These are phyloP conservation scores for Salpingus planirostris DNA, from an alignment of 2,888 invertebrate species.

Conservation along the genomic window DNA sequence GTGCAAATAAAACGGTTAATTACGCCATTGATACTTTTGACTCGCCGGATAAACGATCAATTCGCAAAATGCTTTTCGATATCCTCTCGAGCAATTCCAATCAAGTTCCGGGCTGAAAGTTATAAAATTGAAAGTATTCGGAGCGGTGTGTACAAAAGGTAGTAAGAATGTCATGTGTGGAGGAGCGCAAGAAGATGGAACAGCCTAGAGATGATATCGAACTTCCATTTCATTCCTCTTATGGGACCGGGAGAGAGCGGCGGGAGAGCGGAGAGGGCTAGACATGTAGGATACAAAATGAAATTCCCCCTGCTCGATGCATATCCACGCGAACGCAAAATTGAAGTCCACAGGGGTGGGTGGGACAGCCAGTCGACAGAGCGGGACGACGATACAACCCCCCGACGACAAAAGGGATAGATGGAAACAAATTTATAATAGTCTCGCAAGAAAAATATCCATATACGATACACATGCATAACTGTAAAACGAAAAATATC, in stretches of 20 bases:
- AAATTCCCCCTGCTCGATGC: slow-evolving; percentile 36
- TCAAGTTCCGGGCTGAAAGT: too few relatives aligned
- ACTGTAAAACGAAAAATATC: too few relatives aligned
- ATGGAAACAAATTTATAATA: slow-evolving; percentile 37
- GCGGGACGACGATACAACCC: slow-evolving; percentile 15
- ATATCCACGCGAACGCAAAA: slow-evolving; percentile 35
- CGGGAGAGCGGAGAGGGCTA: slow-evolving; percentile 21
- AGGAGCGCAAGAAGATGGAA: slow-evolving; percentile 23
- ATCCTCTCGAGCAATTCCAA: too few relatives aligned
- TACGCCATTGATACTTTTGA: too few relatives aligned
- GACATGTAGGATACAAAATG: slow-evolving; percentile 39
- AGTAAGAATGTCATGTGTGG: slow-evolving; percentile 17
- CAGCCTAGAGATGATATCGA: slow-evolving; percentile 31
- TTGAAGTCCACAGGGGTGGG: slow-evolving; percentile 34
- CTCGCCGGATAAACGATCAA: too few relatives aligned
- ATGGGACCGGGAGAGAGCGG: slow-evolving; percentile 23
- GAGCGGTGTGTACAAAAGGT: too few relatives aligned
- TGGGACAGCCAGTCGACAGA: slow-evolving; percentile 18
- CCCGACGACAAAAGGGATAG: slow-evolving; percentile 30
- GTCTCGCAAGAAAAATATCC: slow-evolving; percentile 29
- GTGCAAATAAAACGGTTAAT: slow-evolving; percentile 17
- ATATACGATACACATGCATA: too few relatives aligned
- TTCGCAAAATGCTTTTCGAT: too few relatives aligned
- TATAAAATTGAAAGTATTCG: too few relatives aligned
- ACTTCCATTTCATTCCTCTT: slow-evolving; percentile 35